phyloP scores from a whole-genome alignment of 2,888 invertebrate genomes.

The Macrosoma leucophasiata region DNA sequence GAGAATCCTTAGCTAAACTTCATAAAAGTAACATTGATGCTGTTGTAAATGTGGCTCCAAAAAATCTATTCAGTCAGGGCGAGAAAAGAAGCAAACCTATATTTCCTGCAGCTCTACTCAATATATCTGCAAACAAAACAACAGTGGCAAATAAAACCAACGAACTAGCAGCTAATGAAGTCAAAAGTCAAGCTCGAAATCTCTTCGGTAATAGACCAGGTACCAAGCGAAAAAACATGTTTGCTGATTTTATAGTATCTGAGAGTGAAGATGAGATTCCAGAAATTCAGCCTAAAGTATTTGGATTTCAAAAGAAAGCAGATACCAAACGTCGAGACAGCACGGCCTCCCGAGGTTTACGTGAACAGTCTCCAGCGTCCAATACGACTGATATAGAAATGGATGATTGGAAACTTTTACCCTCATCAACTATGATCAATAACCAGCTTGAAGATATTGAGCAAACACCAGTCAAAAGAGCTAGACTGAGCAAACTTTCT shows the following conservation, averaged over 20 bases:
- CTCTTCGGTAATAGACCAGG: conserved; percentile 46
- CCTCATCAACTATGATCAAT: conserved; percentile 67
- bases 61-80: conserved; percentile 43
- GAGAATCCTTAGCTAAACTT: conserved; percentile 41
- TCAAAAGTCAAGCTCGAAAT: conserved; percentile 37
- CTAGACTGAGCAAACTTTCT: conserved; percentile 38
- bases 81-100: conserved; percentile 38
- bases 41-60: conserved; percentile 37
- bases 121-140: conserved; percentile 47
- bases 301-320: conserved; percentile 40
- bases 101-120: conserved; percentile 49
- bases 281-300: conserved; percentile 49
- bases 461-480: conserved; percentile 39
- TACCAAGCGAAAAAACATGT: conserved; percentile 54
- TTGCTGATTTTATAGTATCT: conserved; percentile 51
- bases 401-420: conserved; percentile 56
- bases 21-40: conserved; percentile 40
- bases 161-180: conserved; percentile 31
- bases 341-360: conserved; percentile 27
- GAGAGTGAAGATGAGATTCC: conserved; percentile 61
- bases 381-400: conserved; percentile 55
- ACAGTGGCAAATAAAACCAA: conserved; percentile 42
- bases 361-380: conserved; percentile 40
- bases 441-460: conserved; percentile 39
- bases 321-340: conserved; percentile 28